These are phyloP conservation scores for Cherax quadricarinatus DNA, from an alignment of 1,140 invertebrate genomes.

Conservation along the genomic window DNA sequence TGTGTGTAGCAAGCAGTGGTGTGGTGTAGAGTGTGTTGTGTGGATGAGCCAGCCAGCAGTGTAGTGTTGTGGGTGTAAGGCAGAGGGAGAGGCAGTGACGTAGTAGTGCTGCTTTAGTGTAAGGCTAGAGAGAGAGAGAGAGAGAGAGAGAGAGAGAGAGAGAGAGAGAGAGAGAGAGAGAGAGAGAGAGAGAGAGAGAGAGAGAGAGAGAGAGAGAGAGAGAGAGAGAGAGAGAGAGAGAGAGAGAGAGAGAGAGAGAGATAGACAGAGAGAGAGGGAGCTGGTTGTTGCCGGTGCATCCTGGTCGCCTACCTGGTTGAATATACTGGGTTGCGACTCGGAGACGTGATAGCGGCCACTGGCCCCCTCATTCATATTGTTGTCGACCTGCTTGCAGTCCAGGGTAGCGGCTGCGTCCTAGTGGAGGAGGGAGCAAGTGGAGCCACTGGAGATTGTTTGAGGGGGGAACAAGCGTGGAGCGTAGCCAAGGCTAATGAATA, in stretches of 20 bases:
- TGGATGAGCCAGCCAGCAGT: too few species aligned
- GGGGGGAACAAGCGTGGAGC: not conserved
- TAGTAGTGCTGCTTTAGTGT: not conserved
- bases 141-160: too few species aligned
- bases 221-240: not conserved
- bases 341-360: conserved; percentile 59
- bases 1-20: not conserved
- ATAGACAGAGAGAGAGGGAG: not conserved
- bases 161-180: too few species aligned
- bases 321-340: conserved; percentile 61
- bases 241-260: too few species aligned
- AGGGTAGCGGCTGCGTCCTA: conserved; percentile 51
- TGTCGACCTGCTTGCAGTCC: conserved; percentile 25
- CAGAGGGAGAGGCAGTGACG: not conserved
- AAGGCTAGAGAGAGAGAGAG: not conserved
- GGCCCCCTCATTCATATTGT: conserved; percentile 49
- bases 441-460: conserved; percentile 18
- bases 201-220: not conserved
- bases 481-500: too few species aligned
- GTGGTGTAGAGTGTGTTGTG: not conserved
- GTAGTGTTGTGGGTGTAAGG: not conserved
- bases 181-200: too few species aligned
- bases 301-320: conserved; percentile 64
- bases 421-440: conserved; percentile 63
- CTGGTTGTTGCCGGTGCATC: not conserved